Base-by-base conservation (phyloP, 2,888 invertebrate genomes). In the Apamea crenata region DNA sequence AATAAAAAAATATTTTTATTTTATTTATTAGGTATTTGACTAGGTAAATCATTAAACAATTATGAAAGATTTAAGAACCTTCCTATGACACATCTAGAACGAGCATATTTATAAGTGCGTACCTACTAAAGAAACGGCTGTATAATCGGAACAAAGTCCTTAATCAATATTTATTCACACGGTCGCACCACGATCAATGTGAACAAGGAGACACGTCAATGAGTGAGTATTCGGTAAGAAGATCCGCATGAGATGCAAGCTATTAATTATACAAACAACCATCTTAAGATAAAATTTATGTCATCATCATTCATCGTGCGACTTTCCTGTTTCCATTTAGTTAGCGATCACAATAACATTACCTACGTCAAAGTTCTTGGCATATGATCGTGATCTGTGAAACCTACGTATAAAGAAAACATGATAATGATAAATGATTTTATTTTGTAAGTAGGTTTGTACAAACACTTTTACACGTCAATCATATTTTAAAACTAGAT, bases 301-400 rank as follows among this genome's bases (percentile, higher is more conserved):
- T 67, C 80, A 44, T 80, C 36, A n/a, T 74, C 32, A 50, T 53
- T 67, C 36, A 59, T 68, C 53, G 76, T 70, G 56, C 8, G 73
- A 87, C 14, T 80, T 76, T 77, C 80, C 84, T 76, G 84, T 75
- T 80, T 73, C 36, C 36, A 56, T 65, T 7, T 73, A 61, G 1
- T 53, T 77, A 56, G 32, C 18, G n/a, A 61, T 83, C 72, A 83
- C 70, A 85, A 70, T 74, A 56, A 83, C 32, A 47, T 59, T 50
- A 69, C 8, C 21, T 47, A 75, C 72, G 85, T 75, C 70, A 78
- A 44, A 32, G 44, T 63, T 74, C 44, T 40, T 63, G 25, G 47
- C n/a, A 36, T 47, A 50, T 14, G 68, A 79, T 78, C 59, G 25
- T 69, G 56, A 77, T 67, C 47, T 47, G 12, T 40, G 47, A 61